A percentile compares a stretch with the other conserved stretches of the same genome.
Conservation (phyloP, 2,888 invertebrate species). For the Cephus rjabovi region DNA sequence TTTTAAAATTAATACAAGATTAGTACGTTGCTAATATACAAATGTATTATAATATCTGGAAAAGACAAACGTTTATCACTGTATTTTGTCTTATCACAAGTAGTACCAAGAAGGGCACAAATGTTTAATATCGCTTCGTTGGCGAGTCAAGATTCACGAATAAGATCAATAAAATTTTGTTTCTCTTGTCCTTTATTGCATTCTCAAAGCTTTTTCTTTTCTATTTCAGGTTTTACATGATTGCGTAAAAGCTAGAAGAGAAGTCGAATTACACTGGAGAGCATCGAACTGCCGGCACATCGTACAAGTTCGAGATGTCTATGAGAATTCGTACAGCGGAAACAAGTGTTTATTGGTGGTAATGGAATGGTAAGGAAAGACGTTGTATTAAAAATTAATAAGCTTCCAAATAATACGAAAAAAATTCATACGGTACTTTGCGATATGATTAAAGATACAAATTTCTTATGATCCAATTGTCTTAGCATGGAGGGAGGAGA, state of each 20-base stretch:
- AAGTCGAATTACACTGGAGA: constrained; percentile 96
- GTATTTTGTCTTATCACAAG: too few species aligned
- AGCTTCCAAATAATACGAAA: constrained; percentile 5
- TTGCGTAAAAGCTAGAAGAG: constrained; percentile 90
- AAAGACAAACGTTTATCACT: too few species aligned
- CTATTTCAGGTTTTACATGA: constrained; percentile 83
- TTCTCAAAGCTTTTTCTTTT: not conserved
- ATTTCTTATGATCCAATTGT: not conserved
- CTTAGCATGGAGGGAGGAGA: constrained; percentile 97
- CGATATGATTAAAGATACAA: not conserved
- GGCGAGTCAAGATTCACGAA: not conserved
- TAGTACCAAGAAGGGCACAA: not conserved
- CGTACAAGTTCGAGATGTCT: constrained; percentile 92
- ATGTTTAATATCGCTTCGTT: not conserved
- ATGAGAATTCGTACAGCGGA: constrained; percentile 95
- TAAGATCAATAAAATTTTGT: not conserved
- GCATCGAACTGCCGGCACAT: constrained; percentile 93
- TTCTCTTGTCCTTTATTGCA: not conserved
- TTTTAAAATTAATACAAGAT: too few species aligned
- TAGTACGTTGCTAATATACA: too few species aligned
- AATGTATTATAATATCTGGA: too few species aligned
- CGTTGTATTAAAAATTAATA: constrained; percentile 15
- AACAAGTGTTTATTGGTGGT: constrained; percentile 94
- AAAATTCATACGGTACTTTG: not conserved
- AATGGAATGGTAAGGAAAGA: constrained; percentile 91